phyloP scores from a whole-genome alignment of 2,888 invertebrate species.

The Invenusta paracnida region DNA sequence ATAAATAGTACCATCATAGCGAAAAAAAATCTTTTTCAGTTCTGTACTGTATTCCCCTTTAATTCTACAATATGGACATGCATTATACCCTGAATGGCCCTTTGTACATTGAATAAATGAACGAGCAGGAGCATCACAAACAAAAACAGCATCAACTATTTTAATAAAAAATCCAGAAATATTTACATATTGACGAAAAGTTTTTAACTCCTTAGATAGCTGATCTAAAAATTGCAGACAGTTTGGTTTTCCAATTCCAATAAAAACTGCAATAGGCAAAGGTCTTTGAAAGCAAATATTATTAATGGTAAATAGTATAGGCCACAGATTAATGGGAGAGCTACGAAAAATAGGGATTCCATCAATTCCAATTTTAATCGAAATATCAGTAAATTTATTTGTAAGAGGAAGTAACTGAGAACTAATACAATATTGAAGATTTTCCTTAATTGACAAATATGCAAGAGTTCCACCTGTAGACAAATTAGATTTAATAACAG shows the following conservation, averaged over 20 bases:
- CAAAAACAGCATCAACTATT: constrained; percentile 37
- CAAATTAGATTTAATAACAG: background rate
- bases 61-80: constrained; percentile 40
- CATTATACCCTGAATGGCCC: constrained; percentile 42
- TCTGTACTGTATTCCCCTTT: background rate
- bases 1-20: constrained; percentile 27
- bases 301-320: constrained; percentile 22
- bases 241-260: constrained; percentile 42
- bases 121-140: constrained; percentile 46
- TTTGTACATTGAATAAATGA: constrained; percentile 44
- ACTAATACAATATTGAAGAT: background rate
- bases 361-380: constrained; percentile 40
- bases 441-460: constrained; percentile 25
- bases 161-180: background rate
- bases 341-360: constrained; percentile 42
- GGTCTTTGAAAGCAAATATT: constrained; percentile 21
- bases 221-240: constrained; percentile 38
- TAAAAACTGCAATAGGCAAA: constrained; percentile 39
- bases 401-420: background rate
- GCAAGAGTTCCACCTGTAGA: background rate
- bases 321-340: constrained; percentile 38
- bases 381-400: background rate
- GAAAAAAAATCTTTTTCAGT: background rate
- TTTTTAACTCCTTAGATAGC: constrained; percentile 23
- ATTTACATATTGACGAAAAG: constrained; percentile 19